phyloP scores from a whole-genome alignment of 2,888 invertebrate species.

The Caenorhabditis drosophilae region DNA sequence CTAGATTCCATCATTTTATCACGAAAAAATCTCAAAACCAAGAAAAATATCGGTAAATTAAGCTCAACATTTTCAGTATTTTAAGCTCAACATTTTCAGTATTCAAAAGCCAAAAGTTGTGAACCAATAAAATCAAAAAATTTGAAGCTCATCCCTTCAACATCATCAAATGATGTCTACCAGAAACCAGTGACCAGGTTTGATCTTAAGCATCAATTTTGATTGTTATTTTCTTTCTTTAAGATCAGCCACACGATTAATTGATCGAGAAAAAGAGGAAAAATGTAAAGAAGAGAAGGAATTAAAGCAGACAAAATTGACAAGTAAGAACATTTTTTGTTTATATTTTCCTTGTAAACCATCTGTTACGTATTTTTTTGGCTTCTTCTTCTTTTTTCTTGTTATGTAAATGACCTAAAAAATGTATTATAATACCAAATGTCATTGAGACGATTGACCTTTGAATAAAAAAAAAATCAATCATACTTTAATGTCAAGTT shows the following conservation, averaged over 20 bases:
- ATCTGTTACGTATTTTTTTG: neutral
- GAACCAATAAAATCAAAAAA: too few relatives aligned
- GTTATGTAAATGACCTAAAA: neutral
- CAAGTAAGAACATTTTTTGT: slow-evolving; percentile 16
- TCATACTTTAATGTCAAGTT: neutral
- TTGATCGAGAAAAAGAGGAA: neutral
- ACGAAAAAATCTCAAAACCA: neutral
- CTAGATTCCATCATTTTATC: slow-evolving; percentile 21
- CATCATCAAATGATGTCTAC: neutral
- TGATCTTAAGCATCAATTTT: neutral
- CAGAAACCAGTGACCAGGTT: slow-evolving; percentile 35
- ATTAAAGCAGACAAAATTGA: slow-evolving; percentile 30
- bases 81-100: too few relatives aligned
- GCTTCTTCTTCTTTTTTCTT: neutral
- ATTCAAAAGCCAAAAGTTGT: too few relatives aligned
- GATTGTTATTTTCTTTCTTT: neutral
- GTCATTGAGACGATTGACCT: slow-evolving; percentile 4
- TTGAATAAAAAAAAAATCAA: neutral
- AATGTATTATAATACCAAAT: neutral
- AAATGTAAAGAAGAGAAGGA: neutral
- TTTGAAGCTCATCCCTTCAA: neutral
- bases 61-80: too few relatives aligned
- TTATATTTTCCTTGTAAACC: neutral
- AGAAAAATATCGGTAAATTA: too few relatives aligned
- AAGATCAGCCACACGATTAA: slow-evolving; percentile 6